These are phyloP conservation scores for Chaetops frenatus DNA, from an alignment of 2,113 vertebrate genomes.

Conservation along the genomic window DNA sequence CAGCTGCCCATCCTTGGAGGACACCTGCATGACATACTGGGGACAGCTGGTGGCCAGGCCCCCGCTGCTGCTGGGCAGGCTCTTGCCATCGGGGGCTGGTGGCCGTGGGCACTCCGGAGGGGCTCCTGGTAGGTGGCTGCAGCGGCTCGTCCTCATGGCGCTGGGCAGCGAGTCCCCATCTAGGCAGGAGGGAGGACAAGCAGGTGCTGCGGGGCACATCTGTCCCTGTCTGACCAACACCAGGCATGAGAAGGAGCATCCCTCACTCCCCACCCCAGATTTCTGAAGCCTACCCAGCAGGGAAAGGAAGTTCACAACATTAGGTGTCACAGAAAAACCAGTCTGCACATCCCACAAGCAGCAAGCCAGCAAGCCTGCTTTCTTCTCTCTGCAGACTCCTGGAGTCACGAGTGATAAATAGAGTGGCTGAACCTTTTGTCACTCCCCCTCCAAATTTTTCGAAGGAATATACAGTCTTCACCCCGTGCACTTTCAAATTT, in stretches of 20 bases:
- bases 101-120: slow-evolving; percentile 67
- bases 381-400: neutral
- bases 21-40: slow-evolving; percentile 81
- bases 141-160: slow-evolving; percentile 78
- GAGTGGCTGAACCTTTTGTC: neutral
- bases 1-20: slow-evolving; percentile 79
- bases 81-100: slow-evolving; percentile 61
- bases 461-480: neutral
- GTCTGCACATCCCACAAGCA: neutral
- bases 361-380: rapidly evolving
- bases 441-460: neutral
- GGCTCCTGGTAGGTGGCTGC: slow-evolving; percentile 78
- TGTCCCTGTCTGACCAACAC: neutral
- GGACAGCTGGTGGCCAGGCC: slow-evolving; percentile 61
- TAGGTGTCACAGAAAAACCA: rapidly evolving
- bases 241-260: neutral
- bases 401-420: neutral
- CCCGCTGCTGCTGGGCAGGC: slow-evolving; percentile 46
- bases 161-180: slow-evolving; percentile 72
- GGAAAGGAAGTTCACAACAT: neutral
- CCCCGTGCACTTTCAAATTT: neutral
- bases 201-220: neutral
- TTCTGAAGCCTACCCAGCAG: rapidly evolving
- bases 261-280: rapidly evolving
- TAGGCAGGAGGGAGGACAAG: slow-evolving; percentile 45